Percentiles rank a stretch among this genome's conserved stretches.
These are phyloP conservation scores for Cephus pulcher DNA, from an alignment of 2,888 invertebrate genomes.

Conservation along the genomic window DNA sequence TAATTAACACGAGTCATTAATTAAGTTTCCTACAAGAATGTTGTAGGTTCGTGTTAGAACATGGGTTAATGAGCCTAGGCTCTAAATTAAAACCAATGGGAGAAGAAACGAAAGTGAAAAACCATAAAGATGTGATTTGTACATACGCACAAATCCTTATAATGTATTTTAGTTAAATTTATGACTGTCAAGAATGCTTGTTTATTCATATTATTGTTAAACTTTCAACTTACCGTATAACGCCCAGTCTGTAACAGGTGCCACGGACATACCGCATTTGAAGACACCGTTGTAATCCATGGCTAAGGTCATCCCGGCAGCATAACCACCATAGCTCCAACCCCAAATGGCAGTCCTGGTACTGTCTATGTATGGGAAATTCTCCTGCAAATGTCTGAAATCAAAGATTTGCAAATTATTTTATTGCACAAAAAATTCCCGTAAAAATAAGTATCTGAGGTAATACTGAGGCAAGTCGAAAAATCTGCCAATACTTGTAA, in stretches of 20 bases:
- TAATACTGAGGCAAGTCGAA: background rate
- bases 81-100: too few relatives aligned
- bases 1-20: slow-evolving; percentile 40
- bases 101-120: too few relatives aligned
- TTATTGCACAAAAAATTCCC: background rate
- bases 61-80: too few relatives aligned
- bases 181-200: too few relatives aligned
- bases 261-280: slow-evolving; percentile 94
- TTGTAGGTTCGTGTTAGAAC: too few relatives aligned
- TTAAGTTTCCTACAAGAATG: too few relatives aligned
- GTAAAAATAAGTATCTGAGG: background rate
- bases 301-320: slow-evolving; percentile 88
- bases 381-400: slow-evolving; percentile 74
- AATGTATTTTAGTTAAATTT: too few relatives aligned
- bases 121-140: too few relatives aligned
- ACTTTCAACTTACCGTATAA: slow-evolving; percentile 81
- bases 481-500: background rate
- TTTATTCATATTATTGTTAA: too few relatives aligned
- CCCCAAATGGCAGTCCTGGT: slow-evolving; percentile 95
- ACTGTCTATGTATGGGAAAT: slow-evolving; percentile 79
- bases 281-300: slow-evolving; percentile 81
- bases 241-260: slow-evolving; percentile 96
- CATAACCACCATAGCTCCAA: slow-evolving; percentile 98
- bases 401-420: background rate
- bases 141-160: too few relatives aligned